A percentile compares a stretch with the other conserved stretches of the same genome.
Evolutionary conservation across 2,888 invertebrate genomes (phyloP).

Genomic region (Acanthoscelides obtectus): DNA sequence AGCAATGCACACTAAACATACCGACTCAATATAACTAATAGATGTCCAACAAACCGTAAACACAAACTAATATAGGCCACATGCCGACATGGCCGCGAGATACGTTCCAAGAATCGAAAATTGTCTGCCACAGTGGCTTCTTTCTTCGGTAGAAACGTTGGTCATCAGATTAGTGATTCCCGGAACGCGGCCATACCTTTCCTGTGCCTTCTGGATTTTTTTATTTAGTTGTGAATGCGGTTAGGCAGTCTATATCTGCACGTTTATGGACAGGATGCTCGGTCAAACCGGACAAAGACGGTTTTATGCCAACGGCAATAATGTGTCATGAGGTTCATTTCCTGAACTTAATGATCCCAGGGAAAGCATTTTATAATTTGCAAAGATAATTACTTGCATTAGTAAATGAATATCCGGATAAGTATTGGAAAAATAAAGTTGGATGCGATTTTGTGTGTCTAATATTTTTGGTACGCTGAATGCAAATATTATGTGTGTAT

Average conservation of each 20-base stretch:
- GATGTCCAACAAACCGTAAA: neutral
- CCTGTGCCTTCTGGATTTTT: neutral
- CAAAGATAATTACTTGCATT: neutral
- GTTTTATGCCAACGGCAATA: neutral
- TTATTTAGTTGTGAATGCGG: neutral
- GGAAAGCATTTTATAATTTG: neutral
- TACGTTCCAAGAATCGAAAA: neutral
- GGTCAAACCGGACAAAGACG: neutral
- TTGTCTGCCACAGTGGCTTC: neutral
- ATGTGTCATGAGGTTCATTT: neutral
- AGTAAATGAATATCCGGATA: too few relatives aligned
- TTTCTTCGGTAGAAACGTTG: neutral
- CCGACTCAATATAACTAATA: too few relatives aligned
- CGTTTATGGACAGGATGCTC: neutral
- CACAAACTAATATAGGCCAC: neutral
- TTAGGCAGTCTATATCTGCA: neutral
- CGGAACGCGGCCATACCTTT: neutral
- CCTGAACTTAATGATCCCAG: neutral
- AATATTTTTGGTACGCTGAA: too few relatives aligned
- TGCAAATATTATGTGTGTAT: too few relatives aligned
- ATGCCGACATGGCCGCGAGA: neutral
- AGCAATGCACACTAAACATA: too few relatives aligned
- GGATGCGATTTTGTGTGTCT: too few relatives aligned
- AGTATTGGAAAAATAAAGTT: too few relatives aligned
- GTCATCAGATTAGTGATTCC: neutral